phyloP scores from a whole-genome alignment of 2,797 vertebrate genomes.

The Hemitrygon akajei region DNA sequence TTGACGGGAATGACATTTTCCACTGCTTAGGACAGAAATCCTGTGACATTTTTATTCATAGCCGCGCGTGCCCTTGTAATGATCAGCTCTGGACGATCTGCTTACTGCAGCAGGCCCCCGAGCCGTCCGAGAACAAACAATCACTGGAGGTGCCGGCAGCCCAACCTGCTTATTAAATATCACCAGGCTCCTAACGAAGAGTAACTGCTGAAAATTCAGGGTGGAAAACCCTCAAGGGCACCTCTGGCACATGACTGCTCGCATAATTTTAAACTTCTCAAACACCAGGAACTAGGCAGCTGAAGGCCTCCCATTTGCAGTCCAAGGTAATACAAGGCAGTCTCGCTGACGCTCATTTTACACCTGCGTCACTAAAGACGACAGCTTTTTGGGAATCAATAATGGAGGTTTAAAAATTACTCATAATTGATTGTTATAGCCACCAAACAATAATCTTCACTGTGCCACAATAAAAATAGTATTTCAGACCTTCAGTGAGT shows the following conservation, averaged over 20 bases:
- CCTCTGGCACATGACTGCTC: conserved; percentile 53
- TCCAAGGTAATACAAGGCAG: not conserved
- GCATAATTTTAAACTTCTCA: conserved; percentile 33
- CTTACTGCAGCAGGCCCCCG: conserved; percentile 65
- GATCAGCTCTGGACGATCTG: conserved; percentile 74
- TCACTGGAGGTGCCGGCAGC: conserved; percentile 63
- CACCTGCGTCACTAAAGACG: not conserved
- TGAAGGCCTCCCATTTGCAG: conserved; percentile 3
- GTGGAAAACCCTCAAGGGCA: conserved; percentile 78
- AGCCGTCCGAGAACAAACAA: conserved; percentile 72
- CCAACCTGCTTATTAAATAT: conserved; percentile 73
- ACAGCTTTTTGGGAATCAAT: conserved; percentile 1
- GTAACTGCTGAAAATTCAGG: conserved; percentile 75
- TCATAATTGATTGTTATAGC: not conserved
- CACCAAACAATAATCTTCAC: too few relatives aligned
- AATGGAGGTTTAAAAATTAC: not conserved
- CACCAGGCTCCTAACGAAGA: conserved; percentile 72
- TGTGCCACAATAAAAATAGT: too few relatives aligned
- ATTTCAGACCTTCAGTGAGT: not conserved
- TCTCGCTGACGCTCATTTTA: not conserved
- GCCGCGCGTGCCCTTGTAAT: conserved; percentile 74
- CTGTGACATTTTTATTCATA: conserved; percentile 78
- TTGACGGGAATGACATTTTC: conserved; percentile 77
- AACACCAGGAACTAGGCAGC: not conserved
- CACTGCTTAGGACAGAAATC: conserved; percentile 66